Evolutionary conservation across 2,113 vertebrate genomes (phyloP), one percentile per base, ranked within the genome.

Genomic region (Phylloscopus trochiloides): DNA sequence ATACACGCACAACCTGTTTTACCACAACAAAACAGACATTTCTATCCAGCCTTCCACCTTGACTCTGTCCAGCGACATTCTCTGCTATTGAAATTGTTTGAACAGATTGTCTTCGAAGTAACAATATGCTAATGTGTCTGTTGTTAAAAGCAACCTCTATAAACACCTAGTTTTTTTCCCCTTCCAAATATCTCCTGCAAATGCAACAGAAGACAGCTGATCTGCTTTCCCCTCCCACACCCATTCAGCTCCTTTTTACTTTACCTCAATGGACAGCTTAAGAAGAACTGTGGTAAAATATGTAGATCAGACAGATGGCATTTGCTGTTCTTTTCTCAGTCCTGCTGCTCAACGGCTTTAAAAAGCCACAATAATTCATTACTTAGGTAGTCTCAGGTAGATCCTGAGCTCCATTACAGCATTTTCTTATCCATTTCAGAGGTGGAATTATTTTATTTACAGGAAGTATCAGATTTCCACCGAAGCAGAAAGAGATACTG

Each of bases 261-360:
- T 82, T 40, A 84, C 78, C 85, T 86, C 59, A 87, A 22, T 3
- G 87, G 93, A 79, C 50, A 79, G 34, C 47, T 88, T 83, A 58
- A 79, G 84, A 85, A 93, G 29, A 85, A 66, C 63, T 66, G 47
- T 73, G 62, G 71, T 55, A 92, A 94, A 93, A 91, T 50, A 87
- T 10, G 47, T 50, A 78, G 58, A 94, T 54, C 58, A 79, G 63
- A 76, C 84, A 96, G 87, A 95, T 76, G 85, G 93, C 54, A 85
- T 83, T 82, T 70, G 77, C 67, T 96, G 93, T 59, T 95, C 95
- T 96, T 95, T 94, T 91, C 86, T 79, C 84, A 92, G 21, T 76
- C 29, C 66, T 79, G 81, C 42, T 94, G 77, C 85, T 95, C 74
- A 79, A 21, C 24, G 85, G 62, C 72, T 93, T 92, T 59, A 21